Evolutionary conservation across 2,113 vertebrate species (phyloP).

Genomic region (Nicator chloris): DNA sequence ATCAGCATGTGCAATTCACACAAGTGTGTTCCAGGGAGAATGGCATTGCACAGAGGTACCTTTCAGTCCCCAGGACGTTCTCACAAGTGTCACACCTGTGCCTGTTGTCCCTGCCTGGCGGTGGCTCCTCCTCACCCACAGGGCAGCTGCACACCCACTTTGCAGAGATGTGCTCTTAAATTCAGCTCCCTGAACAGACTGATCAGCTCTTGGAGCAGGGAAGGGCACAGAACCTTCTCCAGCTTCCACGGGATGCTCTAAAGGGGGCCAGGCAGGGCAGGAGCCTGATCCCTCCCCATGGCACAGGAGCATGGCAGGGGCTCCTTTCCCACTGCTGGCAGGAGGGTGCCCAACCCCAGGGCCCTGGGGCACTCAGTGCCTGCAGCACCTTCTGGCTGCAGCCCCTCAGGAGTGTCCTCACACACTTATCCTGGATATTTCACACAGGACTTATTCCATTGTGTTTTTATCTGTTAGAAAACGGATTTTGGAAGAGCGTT

Average conservation of each 20-base stretch:
- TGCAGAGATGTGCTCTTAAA: not conserved
- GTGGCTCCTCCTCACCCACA: not conserved
- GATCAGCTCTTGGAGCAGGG: not conserved
- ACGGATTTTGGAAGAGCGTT: not conserved
- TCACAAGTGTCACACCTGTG: not conserved
- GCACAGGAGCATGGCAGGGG: not conserved
- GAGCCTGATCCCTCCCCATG: rapidly evolving
- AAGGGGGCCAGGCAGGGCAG: not conserved
- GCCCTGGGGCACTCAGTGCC: rapidly evolving
- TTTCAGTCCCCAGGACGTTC: not conserved
- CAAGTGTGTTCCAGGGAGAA: not conserved
- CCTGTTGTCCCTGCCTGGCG: not conserved
- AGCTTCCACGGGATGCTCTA: rapidly evolving
- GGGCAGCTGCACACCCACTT: not conserved
- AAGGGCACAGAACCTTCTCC: not conserved
- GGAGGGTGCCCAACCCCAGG: not conserved
- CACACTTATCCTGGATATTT: not conserved
- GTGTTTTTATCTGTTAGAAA: not conserved
- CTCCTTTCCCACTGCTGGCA: rapidly evolving
- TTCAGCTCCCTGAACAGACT: not conserved
- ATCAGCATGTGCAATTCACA: not conserved
- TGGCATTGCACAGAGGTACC: not conserved
- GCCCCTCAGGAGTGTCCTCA: not conserved
- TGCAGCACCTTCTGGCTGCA: not conserved
- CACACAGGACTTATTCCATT: not conserved